A percentile compares a stretch with the other conserved stretches of the same genome.
phyloP scores from a whole-genome alignment of 92 coral and sea anemone genomes.

The Zoanthus solanderi region DNA sequence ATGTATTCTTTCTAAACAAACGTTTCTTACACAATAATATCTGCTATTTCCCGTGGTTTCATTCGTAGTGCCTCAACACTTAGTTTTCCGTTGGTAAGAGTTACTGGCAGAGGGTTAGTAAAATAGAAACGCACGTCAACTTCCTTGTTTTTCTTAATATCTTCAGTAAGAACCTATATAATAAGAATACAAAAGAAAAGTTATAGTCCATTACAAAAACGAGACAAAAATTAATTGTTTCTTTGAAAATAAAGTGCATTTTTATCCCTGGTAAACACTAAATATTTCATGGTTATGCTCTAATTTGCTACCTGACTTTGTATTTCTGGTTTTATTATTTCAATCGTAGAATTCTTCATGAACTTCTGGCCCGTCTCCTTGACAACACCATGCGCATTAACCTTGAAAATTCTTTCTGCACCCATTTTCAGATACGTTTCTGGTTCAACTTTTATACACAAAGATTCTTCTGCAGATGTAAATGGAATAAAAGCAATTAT shows the following conservation, averaged over 20 bases:
- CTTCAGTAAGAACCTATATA: conserved; percentile 38
- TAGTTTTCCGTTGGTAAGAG: conserved; percentile 61
- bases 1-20: neutral
- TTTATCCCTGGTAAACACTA: no score
- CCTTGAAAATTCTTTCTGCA: conserved; percentile 65
- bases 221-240: no score
- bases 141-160: conserved; percentile 45
- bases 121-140: conserved; percentile 65
- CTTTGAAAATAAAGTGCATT: no score
- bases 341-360: conserved; percentile 53
- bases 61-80: conserved; percentile 68
- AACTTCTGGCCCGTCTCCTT: conserved; percentile 69
- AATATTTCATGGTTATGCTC: no score
- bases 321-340: conserved; percentile 68
- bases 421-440: conserved; percentile 61
- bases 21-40: conserved; percentile 46
- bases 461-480: conserved; percentile 48
- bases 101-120: conserved; percentile 73
- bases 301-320: conserved; percentile 39
- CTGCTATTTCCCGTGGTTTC: conserved; percentile 34
- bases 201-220: neutral
- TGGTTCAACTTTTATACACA: conserved; percentile 47
- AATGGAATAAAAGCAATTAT: neutral
- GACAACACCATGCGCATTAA: conserved; percentile 58
- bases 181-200: neutral